Base-by-base conservation (phyloP, 2,888 invertebrate genomes). In the Acanthacorydalis orientalis region DNA sequence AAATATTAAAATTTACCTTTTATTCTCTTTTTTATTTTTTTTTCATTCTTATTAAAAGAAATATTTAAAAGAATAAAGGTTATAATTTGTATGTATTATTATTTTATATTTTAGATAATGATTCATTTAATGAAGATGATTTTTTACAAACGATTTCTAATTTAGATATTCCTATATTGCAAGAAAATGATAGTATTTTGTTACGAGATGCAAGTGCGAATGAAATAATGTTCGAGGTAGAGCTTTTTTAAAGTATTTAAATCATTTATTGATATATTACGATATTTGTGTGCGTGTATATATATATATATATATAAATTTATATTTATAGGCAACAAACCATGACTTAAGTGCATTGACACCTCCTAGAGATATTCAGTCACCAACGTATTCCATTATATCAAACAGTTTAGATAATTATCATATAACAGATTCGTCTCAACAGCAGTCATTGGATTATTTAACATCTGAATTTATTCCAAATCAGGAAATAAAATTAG, bases 151-250 rank as follows among this genome's bases (percentile, higher is more conserved):
- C 65, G 33, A 63, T 64, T 31, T 57, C 60, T 8, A 62, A 61
- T 51, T 55, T 65, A 49, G 62, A 64, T 53, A 64, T 65, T 47
- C 65, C 65, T 1, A 51, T 63, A 15, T 51, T 64, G n/a, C 52
- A 64, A 37, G 62, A 64, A 49, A 56, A 44, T 33, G 49, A 49
- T 43, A 58, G 57, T 34, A 53, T 63, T 40, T 53, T 64, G 33
- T 58, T 60, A 48, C 57, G 62, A 47, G 64, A 64, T 49, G 59
- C 57, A 50, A 60, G 57, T 41, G 59, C 64, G 2, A 62, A 64
- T 43, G 64, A 64, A 54, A 60, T 65, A 35, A 53, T 64, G 51
- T 60, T 63, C 10, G 63, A 63, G 47, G 56, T 60, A 43, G 6
- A 23, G 6, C 2, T 4, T 23, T 23, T 23, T 23, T 23, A 23